These are phyloP conservation scores for Hydropsyche tenuis DNA, from an alignment of 1,140 invertebrate genomes.

Conservation along the genomic window DNA sequence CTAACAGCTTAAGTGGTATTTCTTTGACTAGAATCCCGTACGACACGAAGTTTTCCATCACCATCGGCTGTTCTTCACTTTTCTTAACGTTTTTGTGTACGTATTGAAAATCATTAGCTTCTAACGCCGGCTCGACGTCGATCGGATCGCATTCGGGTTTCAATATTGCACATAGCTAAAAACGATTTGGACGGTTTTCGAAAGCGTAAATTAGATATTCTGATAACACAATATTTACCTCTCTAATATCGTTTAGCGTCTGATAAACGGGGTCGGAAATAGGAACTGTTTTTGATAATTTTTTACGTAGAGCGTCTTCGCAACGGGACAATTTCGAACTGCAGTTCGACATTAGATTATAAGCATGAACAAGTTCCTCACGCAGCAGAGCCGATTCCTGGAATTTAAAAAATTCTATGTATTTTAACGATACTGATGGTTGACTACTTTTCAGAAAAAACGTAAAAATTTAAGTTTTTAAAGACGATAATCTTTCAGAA, in stretches of 20 bases:
- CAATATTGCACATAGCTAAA: conserved; percentile 40
- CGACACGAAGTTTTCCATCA: background rate
- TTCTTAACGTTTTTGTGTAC: too few relatives aligned
- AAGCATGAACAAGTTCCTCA: conserved; percentile 39
- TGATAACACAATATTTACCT: conserved; percentile 30
- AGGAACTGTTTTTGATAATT: conserved; percentile 14
- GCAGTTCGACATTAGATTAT: conserved; percentile 41
- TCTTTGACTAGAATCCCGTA: conserved; percentile 31
- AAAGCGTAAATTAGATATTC: background rate
- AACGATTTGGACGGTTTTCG: conserved; percentile 5
- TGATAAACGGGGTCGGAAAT: conserved; percentile 34
- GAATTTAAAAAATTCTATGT: conserved; percentile 3
- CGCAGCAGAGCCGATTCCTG: conserved; percentile 38
- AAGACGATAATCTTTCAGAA: too few relatives aligned
- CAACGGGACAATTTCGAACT: conserved; percentile 39
- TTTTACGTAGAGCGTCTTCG: conserved; percentile 24
- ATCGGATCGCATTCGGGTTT: conserved; percentile 30
- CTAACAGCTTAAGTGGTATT: conserved; percentile 38
- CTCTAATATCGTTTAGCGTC: conserved; percentile 40
- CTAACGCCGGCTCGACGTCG: conserved; percentile 42
- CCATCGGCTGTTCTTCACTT: too few relatives aligned
- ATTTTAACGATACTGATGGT: background rate
- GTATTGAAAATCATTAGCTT: conserved; percentile 42
- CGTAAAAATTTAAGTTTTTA: too few relatives aligned
- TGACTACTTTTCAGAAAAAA: too few relatives aligned